Percentiles rank a stretch among this genome's conserved stretches.
phyloP scores from a whole-genome alignment of 2,888 invertebrate species.

The Liodrosophila aerea region DNA sequence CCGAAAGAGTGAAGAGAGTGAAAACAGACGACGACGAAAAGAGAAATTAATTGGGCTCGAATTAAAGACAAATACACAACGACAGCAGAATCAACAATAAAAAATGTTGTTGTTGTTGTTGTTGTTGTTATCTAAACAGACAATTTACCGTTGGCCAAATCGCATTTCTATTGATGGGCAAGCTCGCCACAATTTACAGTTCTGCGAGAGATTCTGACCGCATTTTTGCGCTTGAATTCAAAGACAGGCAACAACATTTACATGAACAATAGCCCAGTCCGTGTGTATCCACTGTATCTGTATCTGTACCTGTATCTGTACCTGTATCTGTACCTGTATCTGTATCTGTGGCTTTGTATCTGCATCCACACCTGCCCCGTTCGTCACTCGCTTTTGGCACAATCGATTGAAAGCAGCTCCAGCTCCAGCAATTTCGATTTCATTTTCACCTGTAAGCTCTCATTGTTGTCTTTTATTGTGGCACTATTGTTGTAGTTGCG shows the following conservation, averaged over 20 bases:
- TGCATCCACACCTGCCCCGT: constrained; percentile 17
- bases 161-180: constrained; percentile 49
- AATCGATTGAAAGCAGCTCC: constrained; percentile 52
- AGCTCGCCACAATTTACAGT: constrained; percentile 59
- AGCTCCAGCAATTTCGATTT: constrained; percentile 58
- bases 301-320: constrained; percentile 13
- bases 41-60: constrained; percentile 71
- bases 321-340: constrained; percentile 10
- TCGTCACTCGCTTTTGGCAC: constrained; percentile 17
- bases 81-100: background rate
- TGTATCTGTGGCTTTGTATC: constrained; percentile 16
- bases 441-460: constrained; percentile 66
- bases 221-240: constrained; percentile 67
- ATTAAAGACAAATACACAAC: constrained; percentile 51
- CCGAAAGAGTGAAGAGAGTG: constrained; percentile 4
- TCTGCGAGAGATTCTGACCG: constrained; percentile 70
- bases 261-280: constrained; percentile 11
- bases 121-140: constrained; percentile 35
- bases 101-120: background rate
- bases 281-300: constrained; percentile 11
- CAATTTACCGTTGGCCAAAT: constrained; percentile 59
- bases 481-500: constrained; percentile 21
- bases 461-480: constrained; percentile 1
- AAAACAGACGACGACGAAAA: constrained; percentile 31
- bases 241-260: constrained; percentile 16